Conservation (phyloP, 2,113 vertebrate species). For the Laticauda colubrina region DNA sequence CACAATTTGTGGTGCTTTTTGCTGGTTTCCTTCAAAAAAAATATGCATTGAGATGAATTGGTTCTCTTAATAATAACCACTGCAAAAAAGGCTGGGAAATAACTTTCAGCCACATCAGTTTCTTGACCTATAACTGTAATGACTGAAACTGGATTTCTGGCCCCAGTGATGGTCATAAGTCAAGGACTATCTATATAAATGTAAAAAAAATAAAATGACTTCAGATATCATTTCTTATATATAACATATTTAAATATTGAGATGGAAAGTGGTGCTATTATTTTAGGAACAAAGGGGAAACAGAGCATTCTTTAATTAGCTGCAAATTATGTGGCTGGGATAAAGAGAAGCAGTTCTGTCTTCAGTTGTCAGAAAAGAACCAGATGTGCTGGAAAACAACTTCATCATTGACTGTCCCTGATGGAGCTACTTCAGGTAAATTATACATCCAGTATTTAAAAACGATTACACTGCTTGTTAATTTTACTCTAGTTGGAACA, state of each 20-base stretch:
- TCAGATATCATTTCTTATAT: not conserved
- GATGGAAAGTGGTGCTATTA: not conserved
- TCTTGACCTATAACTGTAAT: not conserved
- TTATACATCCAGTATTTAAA: not conserved
- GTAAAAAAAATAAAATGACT: not conserved
- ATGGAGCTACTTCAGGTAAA: constrained; percentile 49
- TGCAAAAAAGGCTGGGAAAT: not conserved
- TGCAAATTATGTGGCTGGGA: constrained; percentile 90
- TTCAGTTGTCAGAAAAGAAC: constrained; percentile 43
- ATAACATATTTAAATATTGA: not conserved
- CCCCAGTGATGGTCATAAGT: not conserved
- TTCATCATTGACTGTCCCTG: constrained; percentile 15
- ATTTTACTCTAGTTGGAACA: not conserved
- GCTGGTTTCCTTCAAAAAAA: not conserved
- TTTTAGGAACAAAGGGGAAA: constrained; percentile 83
- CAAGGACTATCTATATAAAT: not conserved
- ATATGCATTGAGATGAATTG: not conserved
- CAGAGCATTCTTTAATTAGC: constrained; percentile 74
- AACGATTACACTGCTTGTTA: not conserved
- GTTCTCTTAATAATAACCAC: not conserved
- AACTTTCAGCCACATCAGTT: not conserved
- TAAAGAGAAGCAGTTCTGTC: constrained; percentile 79
- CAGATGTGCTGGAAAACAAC: not conserved
- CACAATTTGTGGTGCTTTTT: not conserved
- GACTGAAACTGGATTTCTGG: not conserved